Percentiles rank a stretch among this genome's conserved stretches.
phyloP scores from a whole-genome alignment of 1,140 invertebrate species.

The Arion vulgaris region DNA sequence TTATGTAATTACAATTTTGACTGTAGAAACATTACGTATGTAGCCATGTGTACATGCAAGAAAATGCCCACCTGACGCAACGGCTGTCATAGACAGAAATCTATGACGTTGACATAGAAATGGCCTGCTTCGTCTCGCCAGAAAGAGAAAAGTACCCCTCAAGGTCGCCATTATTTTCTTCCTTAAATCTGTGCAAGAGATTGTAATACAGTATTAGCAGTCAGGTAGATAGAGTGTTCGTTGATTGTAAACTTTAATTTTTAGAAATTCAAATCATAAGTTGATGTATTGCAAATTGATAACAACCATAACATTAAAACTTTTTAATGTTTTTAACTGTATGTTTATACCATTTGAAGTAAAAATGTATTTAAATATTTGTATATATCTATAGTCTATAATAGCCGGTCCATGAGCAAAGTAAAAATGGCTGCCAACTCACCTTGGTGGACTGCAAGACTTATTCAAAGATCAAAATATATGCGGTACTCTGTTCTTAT shows the following conservation, averaged over 20 bases:
- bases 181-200: no score
- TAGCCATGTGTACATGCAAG: no score
- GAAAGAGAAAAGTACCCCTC: background rate
- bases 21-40: no score
- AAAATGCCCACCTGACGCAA: no score
- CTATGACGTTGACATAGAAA: background rate
- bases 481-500: background rate
- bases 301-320: no score
- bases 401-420: background rate
- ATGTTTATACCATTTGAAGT: no score
- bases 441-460: background rate
- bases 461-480: background rate
- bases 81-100: background rate
- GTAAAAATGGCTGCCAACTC: conserved; percentile 6
- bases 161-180: conserved; percentile 27
- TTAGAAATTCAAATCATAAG: background rate
- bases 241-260: no score
- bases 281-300: background rate
- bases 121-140: background rate
- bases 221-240: conserved; percentile 2
- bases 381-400: no score
- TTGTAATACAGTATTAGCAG: conserved; percentile 6
- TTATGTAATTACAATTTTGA: no score
- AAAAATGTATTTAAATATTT: no score
- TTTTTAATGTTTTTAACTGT: no score